Evolutionary conservation across 2,888 invertebrate genomes (phyloP), one percentile per base, ranked within the genome.

Genomic region (Drosophila ezoana): DNA sequence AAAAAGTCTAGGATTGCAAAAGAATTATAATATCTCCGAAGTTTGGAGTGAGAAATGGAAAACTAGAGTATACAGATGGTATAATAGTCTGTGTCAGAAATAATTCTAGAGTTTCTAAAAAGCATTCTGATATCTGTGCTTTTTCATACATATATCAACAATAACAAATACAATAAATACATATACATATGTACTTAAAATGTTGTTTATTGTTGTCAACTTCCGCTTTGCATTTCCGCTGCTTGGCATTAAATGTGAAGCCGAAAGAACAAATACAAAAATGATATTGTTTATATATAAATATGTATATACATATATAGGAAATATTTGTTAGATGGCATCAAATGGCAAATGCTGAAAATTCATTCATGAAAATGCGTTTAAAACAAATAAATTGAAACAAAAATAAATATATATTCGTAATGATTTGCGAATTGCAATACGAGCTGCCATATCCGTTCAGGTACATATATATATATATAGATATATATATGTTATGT

Each of bases 381-480:
- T 43, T 16, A 44, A 70, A 61, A 63, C 60, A 61, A 63, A 63
- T 43, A 63, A 33, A 13, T 64, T 54, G 13, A 64, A 62, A 52
- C 35, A 23, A 14, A 56, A 45, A 44, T 54, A 41, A 51, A 64
- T 14, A 44, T 6, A 59, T 38, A 40, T 41, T 35, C 38, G 62
- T 20, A 43, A 40, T 65, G 59, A 63, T 63, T 75, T 69, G 56
- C 56, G 70, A 81, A 72, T 76, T 84, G 87, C 81, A 84, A 89
- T 83, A 56, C 57, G 79, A 89, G 81, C 84, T 81, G 72, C 65
- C 89, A 89, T 84, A 83, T 89, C 87, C 83, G 84, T 58, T 81
- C 68, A 81, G 81, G 59, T 81, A 75, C 33, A 74, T 51, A 33
- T 35, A 53, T 28, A 33, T 38, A 52, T 2, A 18, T 18, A 18